phyloP scores from a whole-genome alignment of 2,113 vertebrate species.

The Callipepla californica region DNA sequence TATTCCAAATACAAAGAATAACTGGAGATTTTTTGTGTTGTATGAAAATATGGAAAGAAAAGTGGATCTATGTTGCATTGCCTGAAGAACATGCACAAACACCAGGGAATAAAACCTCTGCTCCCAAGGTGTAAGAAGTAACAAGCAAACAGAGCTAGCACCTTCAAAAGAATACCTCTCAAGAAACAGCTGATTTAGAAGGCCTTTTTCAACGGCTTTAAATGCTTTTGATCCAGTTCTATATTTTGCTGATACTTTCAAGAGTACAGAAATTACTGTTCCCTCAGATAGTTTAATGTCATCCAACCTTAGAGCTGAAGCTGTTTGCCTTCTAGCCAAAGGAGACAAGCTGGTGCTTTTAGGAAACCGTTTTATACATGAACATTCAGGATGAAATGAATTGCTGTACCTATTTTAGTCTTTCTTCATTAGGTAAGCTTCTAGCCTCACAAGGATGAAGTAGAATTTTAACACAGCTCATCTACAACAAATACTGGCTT shows the following conservation, averaged over 20 bases:
- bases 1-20: neutral
- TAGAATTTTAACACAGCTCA: neutral
- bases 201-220: neutral
- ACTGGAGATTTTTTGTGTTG: neutral
- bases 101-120: neutral
- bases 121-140: neutral
- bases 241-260: neutral
- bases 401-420: neutral
- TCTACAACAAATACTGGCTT: fast-evolving
- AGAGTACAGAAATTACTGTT: neutral
- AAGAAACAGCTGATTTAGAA: neutral
- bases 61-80: neutral
- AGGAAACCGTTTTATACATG: neutral
- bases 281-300: neutral
- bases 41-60: neutral
- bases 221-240: neutral
- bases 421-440: neutral
- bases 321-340: neutral
- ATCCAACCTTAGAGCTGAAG: neutral
- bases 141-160: neutral
- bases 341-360: neutral
- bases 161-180: neutral
- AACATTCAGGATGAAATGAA: neutral
- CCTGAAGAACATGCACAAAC: neutral
- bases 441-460: neutral